Evolutionary conservation across 2,113 vertebrate genomes (phyloP).

Genomic region (Gambusia holbrooki): DNA sequence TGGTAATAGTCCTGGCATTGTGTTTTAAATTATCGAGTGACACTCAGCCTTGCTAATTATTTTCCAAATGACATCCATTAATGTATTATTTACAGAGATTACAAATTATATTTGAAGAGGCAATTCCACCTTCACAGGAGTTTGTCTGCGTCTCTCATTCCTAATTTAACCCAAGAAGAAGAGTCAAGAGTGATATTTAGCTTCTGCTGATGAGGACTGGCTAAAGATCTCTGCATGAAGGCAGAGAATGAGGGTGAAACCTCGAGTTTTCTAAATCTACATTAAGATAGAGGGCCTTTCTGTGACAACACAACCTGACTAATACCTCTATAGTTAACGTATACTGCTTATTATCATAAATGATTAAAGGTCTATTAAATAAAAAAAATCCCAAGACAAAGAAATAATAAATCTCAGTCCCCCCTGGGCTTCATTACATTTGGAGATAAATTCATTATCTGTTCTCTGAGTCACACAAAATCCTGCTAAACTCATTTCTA

Average conservation of each 20-base stretch:
- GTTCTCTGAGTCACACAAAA: conserved; percentile 35
- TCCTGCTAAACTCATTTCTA: conserved; percentile 37
- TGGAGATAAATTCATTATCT: conserved; percentile 54
- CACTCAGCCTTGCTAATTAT: conserved; percentile 29
- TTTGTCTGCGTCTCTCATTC: conserved; percentile 18
- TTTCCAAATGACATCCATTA: conserved; percentile 38
- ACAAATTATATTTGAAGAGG: conserved; percentile 43
- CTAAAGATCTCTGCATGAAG: not conserved
- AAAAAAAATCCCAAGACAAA: conserved; percentile 54
- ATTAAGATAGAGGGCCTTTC: conserved; percentile 30
- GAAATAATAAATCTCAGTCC: conserved; percentile 55
- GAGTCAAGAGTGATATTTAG: conserved; percentile 7
- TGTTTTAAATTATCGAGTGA: conserved; percentile 39
- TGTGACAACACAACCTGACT: conserved; percentile 19
- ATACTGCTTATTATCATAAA: conserved; percentile 44
- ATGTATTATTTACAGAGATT: conserved; percentile 45
- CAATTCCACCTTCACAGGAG: conserved; percentile 14
- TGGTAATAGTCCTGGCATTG: conserved; percentile 47
- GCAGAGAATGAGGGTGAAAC: not conserved
- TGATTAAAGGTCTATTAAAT: conserved; percentile 53
- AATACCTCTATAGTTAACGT: conserved; percentile 20
- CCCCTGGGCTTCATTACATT: conserved; percentile 62
- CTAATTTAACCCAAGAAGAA: conserved; percentile 16
- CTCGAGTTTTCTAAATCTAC: conserved; percentile 24
- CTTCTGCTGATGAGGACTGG: not conserved